Conservation (phyloP, 2,888 invertebrate species). For the Fissipunctia ypsillon region DNA sequence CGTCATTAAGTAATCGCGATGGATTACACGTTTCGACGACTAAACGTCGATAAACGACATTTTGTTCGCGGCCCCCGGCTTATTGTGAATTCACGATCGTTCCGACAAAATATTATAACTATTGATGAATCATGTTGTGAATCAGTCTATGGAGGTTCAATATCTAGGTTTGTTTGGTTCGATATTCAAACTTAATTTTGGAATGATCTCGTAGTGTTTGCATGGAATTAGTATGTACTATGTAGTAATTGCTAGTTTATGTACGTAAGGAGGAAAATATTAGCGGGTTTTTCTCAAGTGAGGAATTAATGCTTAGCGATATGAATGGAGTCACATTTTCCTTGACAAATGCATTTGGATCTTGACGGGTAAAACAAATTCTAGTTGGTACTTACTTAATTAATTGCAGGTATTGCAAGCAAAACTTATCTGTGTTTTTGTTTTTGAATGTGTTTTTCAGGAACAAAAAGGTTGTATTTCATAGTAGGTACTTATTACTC, state of each 20-base stretch:
- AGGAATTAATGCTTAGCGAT: conserved; percentile 5
- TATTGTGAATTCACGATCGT: conserved; percentile 59
- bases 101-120: conserved; percentile 59
- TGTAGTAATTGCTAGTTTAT: conserved; percentile 1
- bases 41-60: conserved; percentile 87
- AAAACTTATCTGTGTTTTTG: not conserved
- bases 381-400: not conserved
- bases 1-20: conserved; percentile 83
- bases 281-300: conserved; percentile 7
- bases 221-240: not conserved
- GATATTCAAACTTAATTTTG: conserved; percentile 19
- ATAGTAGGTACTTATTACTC: not conserved
- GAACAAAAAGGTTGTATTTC: not conserved
- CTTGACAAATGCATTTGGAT: conserved; percentile 18
- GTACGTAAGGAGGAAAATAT: conserved; percentile 3
- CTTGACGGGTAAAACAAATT: not conserved
- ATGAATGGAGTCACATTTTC: conserved; percentile 13
- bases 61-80: conserved; percentile 67
- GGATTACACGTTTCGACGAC: conserved; percentile 83
- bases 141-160: conserved; percentile 36
- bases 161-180: conserved; percentile 26
- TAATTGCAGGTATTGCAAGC: not conserved
- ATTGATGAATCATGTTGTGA: conserved; percentile 58
- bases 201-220: conserved; percentile 3
- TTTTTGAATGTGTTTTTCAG: not conserved